These are phyloP conservation scores for Electrona antarctica DNA, from an alignment of 2,113 vertebrate genomes.

Conservation along the genomic window DNA sequence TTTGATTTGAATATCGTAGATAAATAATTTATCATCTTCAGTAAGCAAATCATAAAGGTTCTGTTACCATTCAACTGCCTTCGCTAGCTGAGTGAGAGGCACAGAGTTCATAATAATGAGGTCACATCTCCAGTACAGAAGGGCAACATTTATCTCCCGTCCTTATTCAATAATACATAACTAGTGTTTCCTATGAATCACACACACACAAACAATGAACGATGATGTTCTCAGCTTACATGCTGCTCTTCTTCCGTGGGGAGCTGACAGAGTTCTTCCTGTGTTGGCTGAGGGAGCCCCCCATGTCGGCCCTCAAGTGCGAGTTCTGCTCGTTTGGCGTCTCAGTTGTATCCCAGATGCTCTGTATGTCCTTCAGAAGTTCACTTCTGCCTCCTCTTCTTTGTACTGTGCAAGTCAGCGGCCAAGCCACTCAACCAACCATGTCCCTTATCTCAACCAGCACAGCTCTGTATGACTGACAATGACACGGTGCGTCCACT, in stretches of 20 bases:
- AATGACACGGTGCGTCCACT: not conserved
- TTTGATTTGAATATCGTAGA: slow-evolving; percentile 46
- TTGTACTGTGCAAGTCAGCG: slow-evolving; percentile 14
- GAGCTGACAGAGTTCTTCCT: slow-evolving; percentile 66
- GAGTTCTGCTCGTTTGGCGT: slow-evolving; percentile 9
- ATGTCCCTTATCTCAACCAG: not conserved
- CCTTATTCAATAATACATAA: slow-evolving; percentile 9
- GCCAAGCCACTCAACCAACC: not conserved
- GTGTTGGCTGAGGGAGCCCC: slow-evolving; percentile 73
- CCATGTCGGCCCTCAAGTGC: slow-evolving; percentile 63
- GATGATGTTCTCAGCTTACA: slow-evolving; percentile 70
- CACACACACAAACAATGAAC: slow-evolving; percentile 30
- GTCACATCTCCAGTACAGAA: slow-evolving; percentile 1
- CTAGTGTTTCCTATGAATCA: not conserved
- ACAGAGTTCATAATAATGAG: slow-evolving; percentile 12
- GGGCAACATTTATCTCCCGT: not conserved
- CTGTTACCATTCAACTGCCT: slow-evolving; percentile 23
- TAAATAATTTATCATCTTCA: slow-evolving; percentile 25
- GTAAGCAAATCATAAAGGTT: slow-evolving; percentile 6
- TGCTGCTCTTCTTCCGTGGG: slow-evolving; percentile 69
- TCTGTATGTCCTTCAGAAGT: slow-evolving; percentile 14
- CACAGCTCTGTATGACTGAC: slow-evolving; percentile 37
- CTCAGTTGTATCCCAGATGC: slow-evolving; percentile 45
- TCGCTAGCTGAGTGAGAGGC: not conserved
- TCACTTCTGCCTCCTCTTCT: slow-evolving; percentile 53